Base-by-base conservation (phyloP, 1,140 invertebrate species). In the Diplogasteroides magnus region DNA sequence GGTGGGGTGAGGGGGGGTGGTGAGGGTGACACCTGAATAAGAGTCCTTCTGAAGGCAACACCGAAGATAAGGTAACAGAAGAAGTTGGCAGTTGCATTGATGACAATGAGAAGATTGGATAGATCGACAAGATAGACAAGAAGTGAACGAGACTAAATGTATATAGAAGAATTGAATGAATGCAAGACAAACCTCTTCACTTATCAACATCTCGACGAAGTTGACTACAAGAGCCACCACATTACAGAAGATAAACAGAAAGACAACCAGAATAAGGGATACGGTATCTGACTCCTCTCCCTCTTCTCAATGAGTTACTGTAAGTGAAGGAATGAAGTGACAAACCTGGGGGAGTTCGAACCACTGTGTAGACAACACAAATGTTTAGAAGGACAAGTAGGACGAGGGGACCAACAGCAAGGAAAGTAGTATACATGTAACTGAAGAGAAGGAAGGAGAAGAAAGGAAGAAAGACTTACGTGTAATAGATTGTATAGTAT, bases 171-270 rank as follows among this genome's bases (percentile, higher is more conserved):
- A n/a, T 62, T 19, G 15, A 66, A 6, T 0, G 56, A 66, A 61
- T 66, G 25, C 29, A 31, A 62, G 23, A 48, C 48, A 61, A 58
- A 80, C 76, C 74, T 81, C 78, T 48, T 83, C 79, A 62, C 78
- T 74, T 29, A 82, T 66, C 2, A 79, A 76, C 15, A 82, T 37
- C 71, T 82, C 80, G 48, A 82, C 73, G 66, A 82, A 82, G 65
- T 82, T 82, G 62, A 82, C 77, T 28, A 82, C 56, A n/a, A 82
- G 68, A 26, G 80, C 81, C 2, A 74, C 79, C 64, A 79, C 81
- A 61, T 82, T 82, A 69, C 81, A 82, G 67, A 81, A 83, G 64
- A 82, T 82, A 68, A 82, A 82, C 57, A 82, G 69, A 58, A 74
- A 82, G 13, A 82, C 80, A 26, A 82, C 80, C 13, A 82, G 69